These are phyloP conservation scores for Anneissia japonica DNA, from an alignment of 35 echinoderm and acorn worm species.

Conservation along the genomic window DNA sequence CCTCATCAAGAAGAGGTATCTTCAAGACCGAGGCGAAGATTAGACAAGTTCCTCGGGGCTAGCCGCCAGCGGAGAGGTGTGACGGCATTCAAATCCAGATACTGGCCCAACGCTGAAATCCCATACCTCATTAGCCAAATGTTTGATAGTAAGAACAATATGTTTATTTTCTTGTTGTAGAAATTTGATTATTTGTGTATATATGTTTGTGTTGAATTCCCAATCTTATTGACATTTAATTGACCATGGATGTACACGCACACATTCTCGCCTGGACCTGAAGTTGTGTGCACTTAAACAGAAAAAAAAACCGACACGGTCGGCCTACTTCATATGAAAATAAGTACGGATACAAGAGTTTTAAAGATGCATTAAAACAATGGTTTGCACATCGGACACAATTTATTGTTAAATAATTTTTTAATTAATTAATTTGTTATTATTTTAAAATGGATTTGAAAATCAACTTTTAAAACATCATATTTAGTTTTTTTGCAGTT, in stretches of 20 bases:
- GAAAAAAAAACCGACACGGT: too few relatives aligned
- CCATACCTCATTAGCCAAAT: slow-evolving; percentile 44
- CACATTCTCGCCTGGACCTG: too few relatives aligned
- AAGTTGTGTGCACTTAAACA: too few relatives aligned
- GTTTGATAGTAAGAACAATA: slow-evolving; percentile 43
- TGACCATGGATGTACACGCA: neutral
- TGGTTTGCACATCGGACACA: too few relatives aligned
- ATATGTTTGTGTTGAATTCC: neutral
- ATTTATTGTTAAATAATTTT: too few relatives aligned
- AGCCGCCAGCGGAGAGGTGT: slow-evolving; percentile 19
- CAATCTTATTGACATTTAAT: neutral
- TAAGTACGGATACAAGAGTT: too few relatives aligned
- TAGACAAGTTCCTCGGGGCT: neutral
- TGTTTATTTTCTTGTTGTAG: neutral
- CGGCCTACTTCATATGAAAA: too few relatives aligned
- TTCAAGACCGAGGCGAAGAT: neutral
- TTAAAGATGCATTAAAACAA: too few relatives aligned
- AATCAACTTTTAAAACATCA: too few relatives aligned
- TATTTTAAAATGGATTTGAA: too few relatives aligned
- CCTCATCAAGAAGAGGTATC: neutral
- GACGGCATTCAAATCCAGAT: neutral
- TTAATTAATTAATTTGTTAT: too few relatives aligned
- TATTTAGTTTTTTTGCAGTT: too few relatives aligned
- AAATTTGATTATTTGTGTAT: neutral
- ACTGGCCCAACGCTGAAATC: slow-evolving; percentile 39